Evolutionary conservation across 1,140 invertebrate species (phyloP).

Genomic region (Telenomus remus): DNA sequence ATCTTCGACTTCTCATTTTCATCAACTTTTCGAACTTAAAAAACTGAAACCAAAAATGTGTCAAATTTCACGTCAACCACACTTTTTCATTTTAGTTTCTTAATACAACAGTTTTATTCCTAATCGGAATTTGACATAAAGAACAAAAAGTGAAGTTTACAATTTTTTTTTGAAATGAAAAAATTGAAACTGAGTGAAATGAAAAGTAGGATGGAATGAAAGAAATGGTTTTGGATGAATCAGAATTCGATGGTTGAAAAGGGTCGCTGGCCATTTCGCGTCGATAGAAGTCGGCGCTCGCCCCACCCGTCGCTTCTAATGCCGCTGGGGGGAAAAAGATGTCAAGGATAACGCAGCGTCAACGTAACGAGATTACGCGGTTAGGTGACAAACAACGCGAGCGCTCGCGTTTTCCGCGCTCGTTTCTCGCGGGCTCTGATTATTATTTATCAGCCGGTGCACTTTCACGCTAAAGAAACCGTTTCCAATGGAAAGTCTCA

Average conservation of each 20-base stretch:
- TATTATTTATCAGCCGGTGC: slow-evolving; percentile 35
- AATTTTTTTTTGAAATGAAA: too few species aligned
- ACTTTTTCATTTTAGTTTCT: too few species aligned
- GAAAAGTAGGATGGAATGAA: too few species aligned
- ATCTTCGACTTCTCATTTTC: too few species aligned
- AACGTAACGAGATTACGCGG: slow-evolving; percentile 68
- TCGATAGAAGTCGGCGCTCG: slow-evolving; percentile 27
- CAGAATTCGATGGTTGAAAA: slow-evolving; percentile 33
- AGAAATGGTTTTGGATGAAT: too few species aligned
- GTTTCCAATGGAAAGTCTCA: slow-evolving; percentile 64
- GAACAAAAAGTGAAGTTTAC: too few species aligned
- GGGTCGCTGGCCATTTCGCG: slow-evolving; percentile 60
- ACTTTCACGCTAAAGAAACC: slow-evolving; percentile 61
- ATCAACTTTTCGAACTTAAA: too few species aligned
- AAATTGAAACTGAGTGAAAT: neutral
- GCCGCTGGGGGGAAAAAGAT: slow-evolving; percentile 57
- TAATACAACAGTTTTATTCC: too few species aligned
- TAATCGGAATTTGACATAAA: too few species aligned
- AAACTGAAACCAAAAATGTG: too few species aligned
- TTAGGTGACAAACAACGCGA: slow-evolving; percentile 62
- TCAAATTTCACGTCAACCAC: too few species aligned
- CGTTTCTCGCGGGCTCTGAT: slow-evolving; percentile 42
- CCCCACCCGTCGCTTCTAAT: slow-evolving; percentile 16
- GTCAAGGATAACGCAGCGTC: slow-evolving; percentile 68
- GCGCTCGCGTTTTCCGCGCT: slow-evolving; percentile 34